Percentiles rank a stretch among this genome's conserved stretches.
Evolutionary conservation across 2,113 vertebrate genomes (phyloP).

Genomic region (Apeltes quadracus): DNA sequence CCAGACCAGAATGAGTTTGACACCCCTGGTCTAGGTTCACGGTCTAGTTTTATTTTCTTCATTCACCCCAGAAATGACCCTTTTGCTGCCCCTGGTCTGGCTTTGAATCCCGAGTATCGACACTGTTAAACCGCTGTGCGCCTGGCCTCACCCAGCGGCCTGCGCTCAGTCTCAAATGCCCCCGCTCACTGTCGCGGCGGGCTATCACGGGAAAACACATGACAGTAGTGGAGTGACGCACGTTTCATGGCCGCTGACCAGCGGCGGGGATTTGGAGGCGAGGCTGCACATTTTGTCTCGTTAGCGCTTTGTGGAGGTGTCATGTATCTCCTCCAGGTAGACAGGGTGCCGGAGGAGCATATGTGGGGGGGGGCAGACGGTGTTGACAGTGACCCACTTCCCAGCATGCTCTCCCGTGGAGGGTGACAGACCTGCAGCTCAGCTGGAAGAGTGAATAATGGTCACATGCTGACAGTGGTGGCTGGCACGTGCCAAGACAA

Average conservation of each 20-base stretch:
- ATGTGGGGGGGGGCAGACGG: slow-evolving; percentile 45
- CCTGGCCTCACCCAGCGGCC: neutral
- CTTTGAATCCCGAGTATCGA: slow-evolving; percentile 45
- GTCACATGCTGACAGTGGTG: slow-evolving; percentile 45
- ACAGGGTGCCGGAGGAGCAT: slow-evolving; percentile 38
- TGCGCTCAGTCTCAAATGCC: neutral
- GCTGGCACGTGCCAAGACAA: slow-evolving; percentile 39
- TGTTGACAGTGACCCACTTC: slow-evolving; percentile 51
- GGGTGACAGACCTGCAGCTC: slow-evolving; percentile 59
- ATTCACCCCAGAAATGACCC: slow-evolving; percentile 44
- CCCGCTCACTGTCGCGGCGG: neutral
- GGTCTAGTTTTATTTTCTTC: slow-evolving; percentile 23
- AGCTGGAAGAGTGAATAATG: slow-evolving; percentile 35
- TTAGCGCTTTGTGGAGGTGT: slow-evolving; percentile 32
- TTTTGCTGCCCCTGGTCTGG: slow-evolving; percentile 39
- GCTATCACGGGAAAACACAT: neutral
- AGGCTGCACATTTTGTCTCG: slow-evolving; percentile 25
- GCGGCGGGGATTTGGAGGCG: neutral
- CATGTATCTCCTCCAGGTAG: slow-evolving; percentile 26
- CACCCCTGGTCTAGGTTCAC: too few species aligned
- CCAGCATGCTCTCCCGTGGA: slow-evolving; percentile 48
- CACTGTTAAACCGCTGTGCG: slow-evolving; percentile 11
- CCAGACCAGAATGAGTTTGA: too few species aligned
- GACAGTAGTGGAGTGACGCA: neutral
- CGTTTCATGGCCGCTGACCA: neutral